Base-by-base conservation (phyloP, 1,140 invertebrate species). In the Amphibalanus amphitrite region DNA sequence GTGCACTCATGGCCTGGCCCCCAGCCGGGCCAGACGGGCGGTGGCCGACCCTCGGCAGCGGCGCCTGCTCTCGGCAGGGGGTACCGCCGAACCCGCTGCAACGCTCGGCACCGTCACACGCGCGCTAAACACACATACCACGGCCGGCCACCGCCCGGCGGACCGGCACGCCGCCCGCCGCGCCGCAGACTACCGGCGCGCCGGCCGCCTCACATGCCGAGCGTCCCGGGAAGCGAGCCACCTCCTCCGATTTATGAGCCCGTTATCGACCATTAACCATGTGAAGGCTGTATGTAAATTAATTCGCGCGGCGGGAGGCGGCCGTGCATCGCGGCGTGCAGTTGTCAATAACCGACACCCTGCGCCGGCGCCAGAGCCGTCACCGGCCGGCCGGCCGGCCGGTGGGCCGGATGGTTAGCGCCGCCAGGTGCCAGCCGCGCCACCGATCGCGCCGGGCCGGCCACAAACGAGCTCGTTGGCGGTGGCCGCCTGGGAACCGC, bases 281-380 rank as follows among this genome's bases (percentile, higher is more conserved):
- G 47, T 59, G 47, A 59, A 59, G 47, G 47, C 47, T 59, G 47
- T 59, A 59, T 59, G 47, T 59, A 59, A 59, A 59, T 59, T 59
- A 59, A 59, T 59, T 59, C 47, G 47, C 47, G 10, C 47, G 47
- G 47, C 47, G 20, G 47, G 47, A 23, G 13, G 47, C 17, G 47
- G 47, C 47, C 10, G 13, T 59, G 47, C 47, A 59, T 59, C 47
- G 47, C 47, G 47, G 47, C 47, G 20, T 59, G 47, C 47, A 59
- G 13, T 59, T 59, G 47, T 59, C 47, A 59, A 59, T 59, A 59
- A 59, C 6, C 47, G 47, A 20, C 47, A 59, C 47, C 47, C 47
- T 59, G 10, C 47, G 17, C 47, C 47, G 17, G 10, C 20, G 47
- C 47, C 20, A 23, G 1, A 6, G 10, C 47, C 20, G 47, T 6